Percentiles rank a stretch among this genome's conserved stretches.
Evolutionary conservation across 1,140 invertebrate genomes (phyloP).

Genomic region (Teleogryllus occipitalis): DNA sequence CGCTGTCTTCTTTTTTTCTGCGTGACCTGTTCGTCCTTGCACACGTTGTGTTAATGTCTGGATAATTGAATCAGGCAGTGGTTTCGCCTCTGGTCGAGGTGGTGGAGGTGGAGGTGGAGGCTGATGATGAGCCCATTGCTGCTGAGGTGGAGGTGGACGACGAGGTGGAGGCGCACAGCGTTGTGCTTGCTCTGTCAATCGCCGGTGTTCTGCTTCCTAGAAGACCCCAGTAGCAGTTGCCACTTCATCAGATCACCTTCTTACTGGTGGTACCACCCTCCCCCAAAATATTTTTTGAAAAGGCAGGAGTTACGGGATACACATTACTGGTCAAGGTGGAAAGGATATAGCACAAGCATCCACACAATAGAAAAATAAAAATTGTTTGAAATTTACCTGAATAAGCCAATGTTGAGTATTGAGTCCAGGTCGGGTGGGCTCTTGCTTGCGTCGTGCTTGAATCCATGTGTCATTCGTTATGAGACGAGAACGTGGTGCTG

Average conservation of each 20-base stretch:
- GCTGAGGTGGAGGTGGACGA: conserved; percentile 14
- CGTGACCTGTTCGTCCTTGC: conserved; percentile 46
- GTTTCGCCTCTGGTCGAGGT: conserved; percentile 38
- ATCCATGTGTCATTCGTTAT: conserved; percentile 62
- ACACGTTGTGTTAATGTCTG: conserved; percentile 62
- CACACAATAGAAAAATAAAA: neutral
- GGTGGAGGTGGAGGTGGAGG: conserved; percentile 30
- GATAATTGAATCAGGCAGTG: conserved; percentile 60
- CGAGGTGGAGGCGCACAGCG: conserved; percentile 31
- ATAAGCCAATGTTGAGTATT: conserved; percentile 83
- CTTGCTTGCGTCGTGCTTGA: conserved; percentile 55
- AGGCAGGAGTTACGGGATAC: neutral
- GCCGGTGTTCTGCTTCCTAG: conserved; percentile 83
- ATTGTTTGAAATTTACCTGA: conserved; percentile 44
- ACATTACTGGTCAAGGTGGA: neutral
- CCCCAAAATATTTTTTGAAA: neutral
- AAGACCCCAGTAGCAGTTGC: conserved; percentile 19
- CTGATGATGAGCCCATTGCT: conserved; percentile 15
- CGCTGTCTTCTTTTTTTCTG: conserved; percentile 10
- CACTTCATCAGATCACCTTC: too few species aligned
- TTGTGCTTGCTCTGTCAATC: conserved; percentile 63
- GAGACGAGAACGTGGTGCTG: conserved; percentile 62
- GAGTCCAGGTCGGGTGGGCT: conserved; percentile 39
- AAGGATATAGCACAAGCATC: neutral
- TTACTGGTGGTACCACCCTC: too few species aligned